Conservation (phyloP, 2,888 invertebrate genomes). For the Eledone cirrhosa region DNA sequence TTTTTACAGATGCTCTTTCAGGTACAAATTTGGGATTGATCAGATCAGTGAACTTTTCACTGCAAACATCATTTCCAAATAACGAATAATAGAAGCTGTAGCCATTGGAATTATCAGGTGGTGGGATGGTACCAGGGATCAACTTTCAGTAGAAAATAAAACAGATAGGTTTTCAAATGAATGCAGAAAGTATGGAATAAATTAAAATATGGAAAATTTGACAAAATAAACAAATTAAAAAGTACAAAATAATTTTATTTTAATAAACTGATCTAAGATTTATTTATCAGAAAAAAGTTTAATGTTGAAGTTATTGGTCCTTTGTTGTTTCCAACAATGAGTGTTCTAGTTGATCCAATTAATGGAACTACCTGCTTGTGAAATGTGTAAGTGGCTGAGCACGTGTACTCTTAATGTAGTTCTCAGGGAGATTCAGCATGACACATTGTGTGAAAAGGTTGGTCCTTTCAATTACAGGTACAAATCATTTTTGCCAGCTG, state of each 20-base stretch:
- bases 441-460: no score
- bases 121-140: constrained; percentile 57
- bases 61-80: constrained; percentile 67
- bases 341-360: no score
- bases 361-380: no score
- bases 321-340: no score
- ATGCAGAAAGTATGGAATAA: not conserved
- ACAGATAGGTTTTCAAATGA: not conserved
- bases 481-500: no score
- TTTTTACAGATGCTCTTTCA: constrained; percentile 67
- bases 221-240: not conserved
- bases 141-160: constrained; percentile 41
- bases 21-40: constrained; percentile 65
- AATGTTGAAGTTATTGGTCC: not conserved
- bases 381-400: no score
- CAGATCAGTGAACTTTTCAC: constrained; percentile 66
- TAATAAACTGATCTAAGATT: not conserved
- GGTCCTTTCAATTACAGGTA: no score
- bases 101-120: constrained; percentile 55
- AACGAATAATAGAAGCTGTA: constrained; percentile 68
- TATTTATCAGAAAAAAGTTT: not conserved
- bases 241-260: not conserved
- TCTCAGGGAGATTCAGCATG: no score
- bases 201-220: not conserved
- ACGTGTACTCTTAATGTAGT: no score